Conservation (phyloP, 2,888 invertebrate species). For the Pinctada fucata region DNA sequence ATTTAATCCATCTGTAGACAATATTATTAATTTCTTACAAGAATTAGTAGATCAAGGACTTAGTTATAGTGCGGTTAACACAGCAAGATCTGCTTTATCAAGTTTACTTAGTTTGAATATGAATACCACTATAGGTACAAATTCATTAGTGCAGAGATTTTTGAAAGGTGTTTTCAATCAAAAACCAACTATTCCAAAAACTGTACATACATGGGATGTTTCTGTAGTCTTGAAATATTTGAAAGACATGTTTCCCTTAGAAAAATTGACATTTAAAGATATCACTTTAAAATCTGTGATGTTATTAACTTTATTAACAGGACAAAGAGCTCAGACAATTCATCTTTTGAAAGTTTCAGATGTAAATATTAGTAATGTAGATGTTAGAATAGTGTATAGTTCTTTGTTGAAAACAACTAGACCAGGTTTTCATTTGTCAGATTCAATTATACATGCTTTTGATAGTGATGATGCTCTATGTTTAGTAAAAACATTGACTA, state of each 20-base stretch:
- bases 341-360: slow-evolving; percentile 39
- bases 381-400: slow-evolving; percentile 17
- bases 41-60: neutral
- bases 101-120: too few species aligned
- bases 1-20: slow-evolving; percentile 35
- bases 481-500: too few species aligned
- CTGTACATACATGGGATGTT: slow-evolving; percentile 44
- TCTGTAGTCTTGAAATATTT: slow-evolving; percentile 38
- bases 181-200: slow-evolving; percentile 39
- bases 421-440: slow-evolving; percentile 38
- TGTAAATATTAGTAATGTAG: slow-evolving; percentile 21
- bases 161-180: too few species aligned
- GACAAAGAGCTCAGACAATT: slow-evolving; percentile 41
- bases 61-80: neutral
- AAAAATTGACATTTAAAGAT: slow-evolving; percentile 28
- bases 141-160: too few species aligned
- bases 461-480: too few species aligned
- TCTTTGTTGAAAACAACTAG: slow-evolving; percentile 38
- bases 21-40: neutral
- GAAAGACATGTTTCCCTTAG: slow-evolving; percentile 19
- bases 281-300: slow-evolving; percentile 35
- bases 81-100: slow-evolving; percentile 3
- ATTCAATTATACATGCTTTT: too few species aligned
- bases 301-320: slow-evolving; percentile 45
- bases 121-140: too few species aligned